phyloP scores from a whole-genome alignment of 2,888 invertebrate genomes.

The Plemyria rubiginata region DNA sequence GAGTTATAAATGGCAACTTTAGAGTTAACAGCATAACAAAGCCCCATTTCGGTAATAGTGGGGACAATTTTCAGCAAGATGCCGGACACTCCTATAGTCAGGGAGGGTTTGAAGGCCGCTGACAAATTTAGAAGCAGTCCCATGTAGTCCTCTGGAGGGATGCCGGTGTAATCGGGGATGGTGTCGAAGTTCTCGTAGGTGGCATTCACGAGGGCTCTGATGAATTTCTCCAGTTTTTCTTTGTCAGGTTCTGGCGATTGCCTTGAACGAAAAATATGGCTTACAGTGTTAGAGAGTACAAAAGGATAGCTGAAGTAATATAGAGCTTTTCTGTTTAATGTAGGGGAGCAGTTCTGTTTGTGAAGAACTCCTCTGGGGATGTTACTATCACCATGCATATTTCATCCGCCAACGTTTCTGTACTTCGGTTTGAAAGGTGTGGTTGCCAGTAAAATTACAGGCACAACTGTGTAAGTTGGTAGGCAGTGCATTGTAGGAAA shows the following conservation, averaged over 20 bases:
- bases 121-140: constrained; percentile 82
- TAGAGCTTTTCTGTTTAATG: no score
- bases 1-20: constrained; percentile 86
- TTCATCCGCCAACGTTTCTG: no score
- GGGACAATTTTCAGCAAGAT: constrained; percentile 81
- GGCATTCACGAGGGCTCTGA: constrained; percentile 83
- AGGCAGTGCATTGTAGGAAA: no score
- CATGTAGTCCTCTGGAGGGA: constrained; percentile 84
- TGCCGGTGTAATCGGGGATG: constrained; percentile 82
- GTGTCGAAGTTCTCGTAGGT: constrained; percentile 86
- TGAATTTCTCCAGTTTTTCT: constrained; percentile 81
- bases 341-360: no score
- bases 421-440: no score
- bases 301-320: no score
- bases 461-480: no score
- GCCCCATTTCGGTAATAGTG: constrained; percentile 88
- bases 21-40: constrained; percentile 89
- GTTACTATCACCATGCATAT: no score
- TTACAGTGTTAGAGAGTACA: not conserved
- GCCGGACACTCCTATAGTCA: constrained; percentile 83
- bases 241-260: constrained; percentile 73
- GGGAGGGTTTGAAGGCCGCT: constrained; percentile 74
- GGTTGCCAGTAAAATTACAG: no score
- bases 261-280: constrained; percentile 61
- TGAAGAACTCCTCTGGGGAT: no score